phyloP scores from a whole-genome alignment of 2,113 vertebrate species.

The Aix galericulata region DNA sequence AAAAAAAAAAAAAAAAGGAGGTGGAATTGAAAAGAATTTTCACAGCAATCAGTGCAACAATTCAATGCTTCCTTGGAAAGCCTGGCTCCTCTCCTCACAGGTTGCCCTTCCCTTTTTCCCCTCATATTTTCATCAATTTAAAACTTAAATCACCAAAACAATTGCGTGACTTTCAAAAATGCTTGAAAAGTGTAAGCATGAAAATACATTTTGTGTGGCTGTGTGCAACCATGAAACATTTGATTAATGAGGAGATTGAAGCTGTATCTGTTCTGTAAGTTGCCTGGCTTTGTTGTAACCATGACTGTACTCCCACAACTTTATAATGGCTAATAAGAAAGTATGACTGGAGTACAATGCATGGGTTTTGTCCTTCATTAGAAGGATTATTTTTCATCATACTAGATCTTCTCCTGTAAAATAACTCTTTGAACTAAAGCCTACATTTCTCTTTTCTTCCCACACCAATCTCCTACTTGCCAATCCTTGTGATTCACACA shows the following conservation, averaged over 20 bases:
- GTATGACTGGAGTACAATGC: neutral
- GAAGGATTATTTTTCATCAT: conserved; percentile 23
- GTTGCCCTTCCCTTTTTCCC: conserved; percentile 2
- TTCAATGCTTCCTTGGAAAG: conserved; percentile 7
- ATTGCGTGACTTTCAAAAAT: conserved; percentile 49
- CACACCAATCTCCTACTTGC: conserved; percentile 37
- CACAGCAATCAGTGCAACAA: conserved; percentile 1
- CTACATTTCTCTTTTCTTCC: conserved; percentile 19
- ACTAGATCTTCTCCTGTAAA: conserved; percentile 41
- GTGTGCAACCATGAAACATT: conserved; percentile 1
- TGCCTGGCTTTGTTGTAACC: neutral
- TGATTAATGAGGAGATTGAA: conserved; percentile 50
- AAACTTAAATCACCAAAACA: conserved; percentile 51
- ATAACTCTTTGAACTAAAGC: conserved; percentile 36
- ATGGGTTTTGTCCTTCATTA: neutral
- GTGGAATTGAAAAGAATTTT: conserved; percentile 14
- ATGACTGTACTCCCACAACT: neutral
- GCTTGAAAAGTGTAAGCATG: conserved; percentile 4
- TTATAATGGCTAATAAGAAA: neutral
- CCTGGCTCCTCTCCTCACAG: neutral
- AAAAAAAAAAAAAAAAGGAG: neutral
- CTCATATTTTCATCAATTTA: conserved; percentile 34
- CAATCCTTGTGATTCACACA: conserved; percentile 19
- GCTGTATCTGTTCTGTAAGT: neutral
- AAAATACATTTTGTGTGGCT: conserved; percentile 51